A percentile compares a stretch with the other conserved stretches of the same genome.
Evolutionary conservation across 2,113 vertebrate genomes (phyloP).

Genomic region (Phylloscopus trochiloides): DNA sequence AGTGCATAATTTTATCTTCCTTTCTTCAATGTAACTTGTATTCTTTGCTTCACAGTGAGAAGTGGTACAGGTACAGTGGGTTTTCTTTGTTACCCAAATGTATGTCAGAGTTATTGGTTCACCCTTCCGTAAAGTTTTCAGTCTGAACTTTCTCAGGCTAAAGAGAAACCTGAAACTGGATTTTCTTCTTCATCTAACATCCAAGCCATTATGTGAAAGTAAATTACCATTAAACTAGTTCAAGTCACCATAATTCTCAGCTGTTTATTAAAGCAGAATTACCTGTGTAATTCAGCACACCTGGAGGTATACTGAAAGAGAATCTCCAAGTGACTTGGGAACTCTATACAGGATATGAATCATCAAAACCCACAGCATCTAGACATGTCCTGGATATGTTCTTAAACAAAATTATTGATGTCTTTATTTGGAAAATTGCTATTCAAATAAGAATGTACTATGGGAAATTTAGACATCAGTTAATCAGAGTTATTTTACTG

Average conservation of each 20-base stretch:
- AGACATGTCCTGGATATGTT: neutral
- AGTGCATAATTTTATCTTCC: neutral
- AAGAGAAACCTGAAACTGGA: neutral
- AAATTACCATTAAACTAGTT: neutral
- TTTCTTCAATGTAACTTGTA: neutral
- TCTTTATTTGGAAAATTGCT: neutral
- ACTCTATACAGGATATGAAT: neutral
- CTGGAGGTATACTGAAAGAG: neutral
- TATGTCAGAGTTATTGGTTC: neutral
- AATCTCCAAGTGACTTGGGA: neutral
- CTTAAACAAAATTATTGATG: neutral
- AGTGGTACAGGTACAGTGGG: neutral
- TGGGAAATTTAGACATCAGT: neutral
- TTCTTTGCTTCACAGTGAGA: neutral
- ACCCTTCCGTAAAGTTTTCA: neutral
- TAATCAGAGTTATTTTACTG: neutral
- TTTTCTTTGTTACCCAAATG: neutral
- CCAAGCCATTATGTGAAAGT: neutral
- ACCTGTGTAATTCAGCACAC: neutral
- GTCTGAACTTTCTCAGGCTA: neutral
- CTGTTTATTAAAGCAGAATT: neutral
- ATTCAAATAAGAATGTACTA: neutral
- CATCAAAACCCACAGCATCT: neutral
- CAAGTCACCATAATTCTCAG: neutral
- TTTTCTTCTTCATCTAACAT: neutral